Evolutionary conservation across 2,797 vertebrate genomes (phyloP).

Genomic region (Ispidina picta): DNA sequence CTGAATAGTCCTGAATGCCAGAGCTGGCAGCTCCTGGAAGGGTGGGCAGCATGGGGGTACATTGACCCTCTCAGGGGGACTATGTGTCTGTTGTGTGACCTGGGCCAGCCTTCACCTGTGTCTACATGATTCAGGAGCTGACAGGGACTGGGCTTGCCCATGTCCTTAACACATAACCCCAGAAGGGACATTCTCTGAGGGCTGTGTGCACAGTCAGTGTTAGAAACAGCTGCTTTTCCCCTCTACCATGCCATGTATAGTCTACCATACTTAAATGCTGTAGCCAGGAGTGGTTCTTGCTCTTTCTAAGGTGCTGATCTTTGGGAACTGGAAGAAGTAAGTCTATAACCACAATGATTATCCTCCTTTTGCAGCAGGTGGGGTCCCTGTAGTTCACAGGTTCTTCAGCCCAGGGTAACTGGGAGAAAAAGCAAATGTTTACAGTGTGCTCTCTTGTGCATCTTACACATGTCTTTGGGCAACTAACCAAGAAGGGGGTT

Average conservation of each 20-base stretch:
- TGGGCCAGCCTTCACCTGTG: background rate
- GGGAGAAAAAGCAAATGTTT: background rate
- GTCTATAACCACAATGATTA: too few relatives aligned
- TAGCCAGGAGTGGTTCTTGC: background rate
- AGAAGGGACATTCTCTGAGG: accelerated
- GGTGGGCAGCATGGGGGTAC: background rate
- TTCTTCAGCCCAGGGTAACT: background rate
- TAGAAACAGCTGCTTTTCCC: background rate
- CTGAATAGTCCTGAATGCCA: background rate
- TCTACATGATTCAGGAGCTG: background rate
- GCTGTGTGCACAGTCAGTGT: background rate
- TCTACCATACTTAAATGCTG: background rate
- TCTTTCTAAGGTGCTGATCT: background rate
- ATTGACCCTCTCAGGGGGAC: accelerated
- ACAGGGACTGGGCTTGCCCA: background rate
- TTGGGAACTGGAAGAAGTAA: background rate
- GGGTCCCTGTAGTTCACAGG: background rate
- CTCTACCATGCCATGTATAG: accelerated
- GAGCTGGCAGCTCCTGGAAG: background rate
- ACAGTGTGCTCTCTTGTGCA: background rate
- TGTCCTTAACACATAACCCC: too few relatives aligned
- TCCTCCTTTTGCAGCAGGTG: background rate
- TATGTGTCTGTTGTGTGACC: background rate
- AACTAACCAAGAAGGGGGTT: background rate
- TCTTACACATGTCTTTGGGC: background rate